phyloP scores from a whole-genome alignment of 2,113 vertebrate species.

The Mixornis gularis region DNA sequence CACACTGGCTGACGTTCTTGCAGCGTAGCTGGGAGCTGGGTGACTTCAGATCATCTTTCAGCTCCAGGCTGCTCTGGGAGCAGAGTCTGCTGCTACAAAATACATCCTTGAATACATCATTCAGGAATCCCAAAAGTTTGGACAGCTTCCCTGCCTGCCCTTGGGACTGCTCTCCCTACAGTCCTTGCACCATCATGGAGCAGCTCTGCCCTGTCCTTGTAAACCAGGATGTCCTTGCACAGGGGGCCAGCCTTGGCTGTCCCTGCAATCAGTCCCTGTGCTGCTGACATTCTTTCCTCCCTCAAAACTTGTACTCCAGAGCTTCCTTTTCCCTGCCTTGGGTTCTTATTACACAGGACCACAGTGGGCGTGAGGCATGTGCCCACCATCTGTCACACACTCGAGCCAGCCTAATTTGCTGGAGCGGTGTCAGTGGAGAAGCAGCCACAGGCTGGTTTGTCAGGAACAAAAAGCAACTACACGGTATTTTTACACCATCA shows the following conservation, averaged over 20 bases:
- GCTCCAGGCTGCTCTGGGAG: neutral
- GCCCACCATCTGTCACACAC: constrained; percentile 24
- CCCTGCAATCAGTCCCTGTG: neutral
- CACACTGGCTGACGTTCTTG: neutral
- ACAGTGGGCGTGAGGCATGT: neutral
- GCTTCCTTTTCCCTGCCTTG: neutral
- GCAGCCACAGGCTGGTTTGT: constrained; percentile 5
- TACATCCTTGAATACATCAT: neutral
- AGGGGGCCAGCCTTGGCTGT: neutral
- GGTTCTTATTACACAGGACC: neutral
- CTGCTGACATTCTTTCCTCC: neutral
- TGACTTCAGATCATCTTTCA: neutral
- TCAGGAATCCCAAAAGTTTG: neutral
- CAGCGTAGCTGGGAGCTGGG: neutral
- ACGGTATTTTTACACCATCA: neutral
- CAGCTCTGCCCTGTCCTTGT: neutral
- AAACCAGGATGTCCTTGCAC: neutral
- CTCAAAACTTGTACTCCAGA: neutral
- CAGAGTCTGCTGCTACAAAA: neutral
- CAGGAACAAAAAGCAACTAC: neutral
- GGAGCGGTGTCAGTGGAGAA: neutral
- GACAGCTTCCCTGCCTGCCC: neutral
- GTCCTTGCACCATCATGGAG: neutral
- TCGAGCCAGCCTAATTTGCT: neutral
- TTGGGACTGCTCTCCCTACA: neutral